Percentiles rank a stretch among this genome's conserved stretches.
Conservation (phyloP, 2,888 invertebrate species). For the Pristionchus fissidentatus region DNA sequence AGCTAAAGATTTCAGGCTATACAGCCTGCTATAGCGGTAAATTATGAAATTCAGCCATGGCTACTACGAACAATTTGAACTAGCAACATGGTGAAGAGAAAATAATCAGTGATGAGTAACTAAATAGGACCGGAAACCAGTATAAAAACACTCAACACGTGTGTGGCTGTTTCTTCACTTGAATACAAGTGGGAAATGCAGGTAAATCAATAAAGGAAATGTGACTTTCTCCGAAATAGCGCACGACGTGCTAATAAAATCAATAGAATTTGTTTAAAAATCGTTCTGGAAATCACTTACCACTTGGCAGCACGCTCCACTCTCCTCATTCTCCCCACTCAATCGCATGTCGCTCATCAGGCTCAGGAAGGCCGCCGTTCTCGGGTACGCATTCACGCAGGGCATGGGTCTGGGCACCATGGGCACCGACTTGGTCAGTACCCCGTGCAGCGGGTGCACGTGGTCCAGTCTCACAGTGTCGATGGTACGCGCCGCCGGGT, state of each 20-base stretch:
- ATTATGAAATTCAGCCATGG: too few relatives aligned
- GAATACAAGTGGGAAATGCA: background rate
- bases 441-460: background rate
- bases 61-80: too few relatives aligned
- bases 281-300: conserved; percentile 2
- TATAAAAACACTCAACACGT: too few relatives aligned
- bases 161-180: background rate
- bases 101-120: too few relatives aligned
- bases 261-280: too few relatives aligned
- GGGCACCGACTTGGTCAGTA: background rate
- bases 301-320: conserved; percentile 11
- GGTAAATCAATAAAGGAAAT: background rate
- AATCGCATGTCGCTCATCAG: conserved; percentile 61
- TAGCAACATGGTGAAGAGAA: too few relatives aligned
- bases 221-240: background rate
- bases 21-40: too few relatives aligned
- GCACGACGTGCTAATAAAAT: too few relatives aligned
- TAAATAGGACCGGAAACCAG: too few relatives aligned
- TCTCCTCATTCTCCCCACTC: conserved; percentile 44
- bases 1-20: too few relatives aligned
- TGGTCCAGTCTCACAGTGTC: conserved; percentile 40
- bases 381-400: conserved; percentile 61
- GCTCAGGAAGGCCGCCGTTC: conserved; percentile 65
- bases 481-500: conserved; percentile 56
- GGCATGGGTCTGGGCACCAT: conserved; percentile 48